Percentiles rank a stretch among this genome's conserved stretches.
Conservation (phyloP, 1,140 invertebrate species). For the Drosophila triauraria region DNA sequence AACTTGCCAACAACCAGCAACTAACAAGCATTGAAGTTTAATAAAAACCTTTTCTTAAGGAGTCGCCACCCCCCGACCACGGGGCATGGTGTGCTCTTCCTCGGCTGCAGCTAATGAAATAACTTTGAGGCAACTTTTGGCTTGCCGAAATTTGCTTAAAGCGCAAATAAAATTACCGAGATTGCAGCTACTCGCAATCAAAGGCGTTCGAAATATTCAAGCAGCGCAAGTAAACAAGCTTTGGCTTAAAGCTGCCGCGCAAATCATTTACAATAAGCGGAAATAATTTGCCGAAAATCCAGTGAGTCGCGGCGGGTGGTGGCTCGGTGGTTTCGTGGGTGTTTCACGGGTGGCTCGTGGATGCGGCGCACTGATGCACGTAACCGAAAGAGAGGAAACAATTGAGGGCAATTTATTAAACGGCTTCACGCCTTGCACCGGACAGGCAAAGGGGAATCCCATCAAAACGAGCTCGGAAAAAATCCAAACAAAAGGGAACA, state of each 20-base stretch:
- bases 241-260: constrained; percentile 32
- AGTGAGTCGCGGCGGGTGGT: constrained; percentile 9
- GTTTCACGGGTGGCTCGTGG: constrained; percentile 10
- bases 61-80: background rate
- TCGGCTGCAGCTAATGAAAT: constrained; percentile 57
- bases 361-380: constrained; percentile 38
- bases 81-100: background rate
- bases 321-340: background rate
- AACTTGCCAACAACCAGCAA: constrained; percentile 43
- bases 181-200: constrained; percentile 47
- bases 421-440: constrained; percentile 35
- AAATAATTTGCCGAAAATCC: constrained; percentile 53
- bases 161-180: constrained; percentile 59
- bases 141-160: constrained; percentile 57
- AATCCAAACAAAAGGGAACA: constrained; percentile 21
- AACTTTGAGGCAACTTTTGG: constrained; percentile 63
- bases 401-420: constrained; percentile 49
- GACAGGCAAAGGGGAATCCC: constrained; percentile 8
- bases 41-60: constrained; percentile 52
- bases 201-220: constrained; percentile 36
- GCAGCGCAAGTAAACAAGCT: constrained; percentile 31
- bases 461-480: constrained; percentile 14
- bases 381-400: constrained; percentile 45
- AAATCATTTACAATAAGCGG: constrained; percentile 52
- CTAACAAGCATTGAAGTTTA: constrained; percentile 63